Percentiles rank a stretch among this genome's conserved stretches.
These are phyloP conservation scores for Donacobius atricapilla DNA, from an alignment of 2,113 vertebrate species.

Conservation along the genomic window DNA sequence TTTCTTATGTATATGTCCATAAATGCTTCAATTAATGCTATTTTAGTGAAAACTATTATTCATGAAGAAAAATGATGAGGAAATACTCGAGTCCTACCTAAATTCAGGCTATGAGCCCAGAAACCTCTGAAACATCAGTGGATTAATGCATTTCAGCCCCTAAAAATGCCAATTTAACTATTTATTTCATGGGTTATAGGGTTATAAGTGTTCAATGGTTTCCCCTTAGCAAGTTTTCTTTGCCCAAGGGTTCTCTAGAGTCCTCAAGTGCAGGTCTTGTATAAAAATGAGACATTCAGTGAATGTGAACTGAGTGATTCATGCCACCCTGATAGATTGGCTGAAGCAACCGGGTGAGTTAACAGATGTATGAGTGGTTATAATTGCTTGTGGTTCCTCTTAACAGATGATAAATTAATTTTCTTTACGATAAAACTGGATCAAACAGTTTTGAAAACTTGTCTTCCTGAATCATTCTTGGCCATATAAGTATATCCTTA, in stretches of 20 bases:
- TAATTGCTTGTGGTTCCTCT: not conserved
- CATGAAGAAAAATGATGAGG: not conserved
- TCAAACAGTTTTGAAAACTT: not conserved
- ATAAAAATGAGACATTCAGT: not conserved
- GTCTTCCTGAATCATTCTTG: not conserved
- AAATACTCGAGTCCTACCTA: not conserved
- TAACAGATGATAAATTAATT: not conserved
- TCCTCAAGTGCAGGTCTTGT: not conserved
- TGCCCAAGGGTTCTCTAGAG: not conserved
- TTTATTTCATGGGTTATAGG: not conserved
- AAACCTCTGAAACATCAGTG: not conserved
- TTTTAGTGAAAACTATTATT: not conserved
- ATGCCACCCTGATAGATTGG: not conserved
- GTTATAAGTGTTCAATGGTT: accelerated
- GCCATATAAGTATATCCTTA: not conserved
- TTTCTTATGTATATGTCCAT: not conserved
- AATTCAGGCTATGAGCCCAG: not conserved
- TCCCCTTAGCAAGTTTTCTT: not conserved
- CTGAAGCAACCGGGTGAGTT: not conserved
- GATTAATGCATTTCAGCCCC: not conserved
- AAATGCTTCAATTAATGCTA: not conserved
- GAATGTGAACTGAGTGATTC: not conserved
- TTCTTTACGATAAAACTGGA: not conserved
- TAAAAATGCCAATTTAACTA: not conserved
- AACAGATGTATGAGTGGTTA: not conserved